phyloP scores from a whole-genome alignment of 2,888 invertebrate species.

The Agonopterix heracliana region DNA sequence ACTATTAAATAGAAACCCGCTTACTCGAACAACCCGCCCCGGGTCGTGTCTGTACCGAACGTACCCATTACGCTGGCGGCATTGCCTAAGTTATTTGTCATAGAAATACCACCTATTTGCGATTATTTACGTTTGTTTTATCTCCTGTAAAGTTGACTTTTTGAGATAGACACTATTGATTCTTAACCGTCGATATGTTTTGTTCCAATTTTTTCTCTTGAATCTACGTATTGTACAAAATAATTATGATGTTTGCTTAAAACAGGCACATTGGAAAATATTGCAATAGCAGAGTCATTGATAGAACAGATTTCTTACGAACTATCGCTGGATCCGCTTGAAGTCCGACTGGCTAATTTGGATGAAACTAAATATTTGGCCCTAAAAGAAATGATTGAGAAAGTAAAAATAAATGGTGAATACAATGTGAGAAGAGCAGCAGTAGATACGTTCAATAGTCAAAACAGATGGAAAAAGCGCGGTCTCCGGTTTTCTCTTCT shows the following conservation, averaged over 20 bases:
- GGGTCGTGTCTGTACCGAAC: too few relatives aligned
- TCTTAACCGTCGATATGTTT: too few relatives aligned
- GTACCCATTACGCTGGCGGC: too few relatives aligned
- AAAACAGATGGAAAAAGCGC: constrained; percentile 84
- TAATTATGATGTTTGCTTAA: neutral
- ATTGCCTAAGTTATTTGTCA: too few relatives aligned
- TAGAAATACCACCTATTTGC: too few relatives aligned
- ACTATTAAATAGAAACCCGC: too few relatives aligned
- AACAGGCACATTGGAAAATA: constrained; percentile 25
- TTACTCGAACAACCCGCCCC: too few relatives aligned
- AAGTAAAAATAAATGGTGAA: constrained; percentile 51
- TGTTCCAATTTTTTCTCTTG: too few relatives aligned
- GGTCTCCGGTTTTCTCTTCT: constrained; percentile 56
- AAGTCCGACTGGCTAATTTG: constrained; percentile 47
- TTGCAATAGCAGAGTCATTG: constrained; percentile 56
- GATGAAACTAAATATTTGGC: constrained; percentile 49
- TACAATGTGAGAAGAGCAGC: constrained; percentile 51
- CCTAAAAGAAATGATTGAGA: constrained; percentile 49
- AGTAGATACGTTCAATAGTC: constrained; percentile 66
- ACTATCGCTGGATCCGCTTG: constrained; percentile 66
- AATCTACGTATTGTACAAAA: too few relatives aligned
- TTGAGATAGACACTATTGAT: too few relatives aligned
- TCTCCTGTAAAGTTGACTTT: too few relatives aligned
- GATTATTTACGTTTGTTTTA: too few relatives aligned
- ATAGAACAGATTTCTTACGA: constrained; percentile 77